A percentile compares a stretch with the other conserved stretches of the same genome.
Evolutionary conservation across 2,797 vertebrate genomes (phyloP).

Genomic region (Allobates femoralis): DNA sequence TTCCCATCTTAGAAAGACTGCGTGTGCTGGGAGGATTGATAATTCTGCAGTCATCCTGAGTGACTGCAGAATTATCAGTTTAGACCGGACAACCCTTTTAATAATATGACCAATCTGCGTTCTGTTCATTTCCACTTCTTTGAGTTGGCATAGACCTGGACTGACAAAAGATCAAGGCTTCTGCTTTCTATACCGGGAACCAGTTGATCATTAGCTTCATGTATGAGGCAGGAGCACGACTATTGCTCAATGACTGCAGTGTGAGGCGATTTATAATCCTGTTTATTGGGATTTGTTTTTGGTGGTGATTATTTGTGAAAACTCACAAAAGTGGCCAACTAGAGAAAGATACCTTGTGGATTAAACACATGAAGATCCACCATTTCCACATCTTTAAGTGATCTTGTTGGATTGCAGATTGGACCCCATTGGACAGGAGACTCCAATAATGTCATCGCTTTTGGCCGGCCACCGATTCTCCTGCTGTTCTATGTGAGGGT

Average conservation of each 20-base stretch:
- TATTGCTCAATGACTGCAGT: conserved; percentile 10
- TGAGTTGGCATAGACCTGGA: conserved; percentile 5
- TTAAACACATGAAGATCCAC: background rate
- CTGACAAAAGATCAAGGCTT: conserved; percentile 50
- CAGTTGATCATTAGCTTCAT: conserved; percentile 56
- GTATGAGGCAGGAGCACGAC: conserved; percentile 1
- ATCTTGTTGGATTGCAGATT: background rate
- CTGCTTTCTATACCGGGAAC: conserved; percentile 18
- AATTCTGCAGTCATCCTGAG: too few species aligned
- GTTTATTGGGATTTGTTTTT: background rate
- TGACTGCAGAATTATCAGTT: too few species aligned
- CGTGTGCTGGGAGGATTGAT: too few species aligned
- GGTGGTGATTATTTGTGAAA: background rate
- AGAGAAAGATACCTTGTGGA: background rate
- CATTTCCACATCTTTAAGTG: background rate
- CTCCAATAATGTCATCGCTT: background rate
- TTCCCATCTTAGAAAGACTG: too few species aligned
- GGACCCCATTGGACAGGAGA: background rate
- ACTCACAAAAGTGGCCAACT: background rate
- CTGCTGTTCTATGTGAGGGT: conserved; percentile 22
- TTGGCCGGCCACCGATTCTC: background rate
- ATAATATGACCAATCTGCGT: background rate
- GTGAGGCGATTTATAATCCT: background rate
- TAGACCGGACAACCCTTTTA: too few species aligned
- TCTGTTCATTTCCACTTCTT: background rate